A percentile compares a stretch with the other conserved stretches of the same genome.
phyloP scores from a whole-genome alignment of 2,113 vertebrate species.

The Megaptera novaeangliae region DNA sequence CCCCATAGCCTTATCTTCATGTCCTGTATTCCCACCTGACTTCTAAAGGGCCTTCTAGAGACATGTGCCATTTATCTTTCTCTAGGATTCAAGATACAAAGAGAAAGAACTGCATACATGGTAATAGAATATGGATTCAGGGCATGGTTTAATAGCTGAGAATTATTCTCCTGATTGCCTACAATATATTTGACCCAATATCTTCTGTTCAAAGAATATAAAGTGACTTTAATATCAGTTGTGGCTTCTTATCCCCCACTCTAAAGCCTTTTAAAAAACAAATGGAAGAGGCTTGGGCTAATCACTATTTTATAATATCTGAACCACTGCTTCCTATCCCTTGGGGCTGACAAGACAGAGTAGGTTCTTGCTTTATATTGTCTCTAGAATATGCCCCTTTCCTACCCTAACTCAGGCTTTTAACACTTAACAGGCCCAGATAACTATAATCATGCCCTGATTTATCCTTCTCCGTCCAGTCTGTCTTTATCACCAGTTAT shows the following conservation, averaged over 20 bases:
- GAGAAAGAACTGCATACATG: neutral
- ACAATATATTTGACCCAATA: neutral
- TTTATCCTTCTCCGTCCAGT: neutral
- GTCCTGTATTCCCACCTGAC: neutral
- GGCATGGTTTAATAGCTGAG: neutral
- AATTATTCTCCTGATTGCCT: neutral
- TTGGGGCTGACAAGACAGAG: neutral
- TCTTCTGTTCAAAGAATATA: neutral
- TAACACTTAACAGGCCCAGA: neutral
- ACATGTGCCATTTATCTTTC: neutral
- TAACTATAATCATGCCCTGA: neutral
- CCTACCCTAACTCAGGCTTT: neutral
- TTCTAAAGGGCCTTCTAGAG: neutral
- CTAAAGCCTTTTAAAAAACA: neutral
- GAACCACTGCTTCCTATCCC: neutral
- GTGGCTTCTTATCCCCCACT: neutral
- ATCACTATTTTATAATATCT: neutral
- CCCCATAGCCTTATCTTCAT: neutral
- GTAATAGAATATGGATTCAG: neutral
- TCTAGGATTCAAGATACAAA: neutral
- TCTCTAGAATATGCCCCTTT: neutral
- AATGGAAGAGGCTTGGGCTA: neutral
- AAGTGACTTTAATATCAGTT: conserved; percentile 11
- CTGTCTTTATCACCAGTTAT: neutral
- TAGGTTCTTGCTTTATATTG: neutral